A percentile compares a stretch with the other conserved stretches of the same genome.
Evolutionary conservation across 2,113 vertebrate species (phyloP).

Genomic region (Neotoma lepida): DNA sequence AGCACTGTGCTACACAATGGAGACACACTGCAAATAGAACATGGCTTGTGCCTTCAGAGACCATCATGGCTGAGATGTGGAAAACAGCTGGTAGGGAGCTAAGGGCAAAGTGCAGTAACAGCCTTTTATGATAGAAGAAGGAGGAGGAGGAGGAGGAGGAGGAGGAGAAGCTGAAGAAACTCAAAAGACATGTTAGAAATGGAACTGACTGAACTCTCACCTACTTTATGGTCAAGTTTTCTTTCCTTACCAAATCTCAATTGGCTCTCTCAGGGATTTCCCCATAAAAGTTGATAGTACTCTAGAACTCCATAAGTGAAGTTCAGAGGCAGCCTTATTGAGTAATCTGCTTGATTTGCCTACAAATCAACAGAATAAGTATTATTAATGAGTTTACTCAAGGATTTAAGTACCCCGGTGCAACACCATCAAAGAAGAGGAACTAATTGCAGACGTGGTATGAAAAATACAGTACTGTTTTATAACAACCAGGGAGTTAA

Average conservation of each 20-base stretch:
- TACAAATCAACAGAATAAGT: slow-evolving; percentile 53
- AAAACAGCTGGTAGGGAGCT: not conserved
- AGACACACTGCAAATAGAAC: not conserved
- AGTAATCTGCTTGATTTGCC: slow-evolving; percentile 21
- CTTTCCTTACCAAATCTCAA: slow-evolving; percentile 18
- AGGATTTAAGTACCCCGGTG: not conserved
- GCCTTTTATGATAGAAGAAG: not conserved
- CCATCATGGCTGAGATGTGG: not conserved
- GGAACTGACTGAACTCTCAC: not conserved
- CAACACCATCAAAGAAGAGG: not conserved
- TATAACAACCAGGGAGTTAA: slow-evolving; percentile 25
- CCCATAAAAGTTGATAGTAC: not conserved
- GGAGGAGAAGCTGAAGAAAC: not conserved
- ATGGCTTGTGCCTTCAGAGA: not conserved
- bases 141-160: not conserved
- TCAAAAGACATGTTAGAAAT: not conserved
- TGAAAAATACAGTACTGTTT: slow-evolving; percentile 15
- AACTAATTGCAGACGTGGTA: not conserved
- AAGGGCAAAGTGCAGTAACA: not conserved
- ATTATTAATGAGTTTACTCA: slow-evolving; percentile 16
- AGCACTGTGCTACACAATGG: not conserved
- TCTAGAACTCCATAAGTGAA: slow-evolving; percentile 3
- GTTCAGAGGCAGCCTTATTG: not conserved
- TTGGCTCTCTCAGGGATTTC: slow-evolving; percentile 19
- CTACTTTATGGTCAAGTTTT: not conserved